Evolutionary conservation across 1,140 invertebrate species (phyloP).

Genomic region (Ectropis grisescens): DNA sequence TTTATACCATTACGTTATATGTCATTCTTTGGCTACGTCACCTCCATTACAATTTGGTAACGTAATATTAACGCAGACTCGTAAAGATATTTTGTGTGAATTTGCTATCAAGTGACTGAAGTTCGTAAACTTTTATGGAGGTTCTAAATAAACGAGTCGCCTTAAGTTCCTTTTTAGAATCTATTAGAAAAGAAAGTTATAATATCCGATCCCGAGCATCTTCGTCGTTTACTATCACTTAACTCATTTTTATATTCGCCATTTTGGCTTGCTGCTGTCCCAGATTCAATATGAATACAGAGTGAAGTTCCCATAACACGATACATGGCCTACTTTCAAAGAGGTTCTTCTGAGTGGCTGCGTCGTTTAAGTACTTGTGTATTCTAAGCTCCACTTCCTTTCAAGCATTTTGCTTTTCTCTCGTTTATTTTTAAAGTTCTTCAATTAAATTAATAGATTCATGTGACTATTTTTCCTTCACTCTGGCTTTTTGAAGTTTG

Average conservation of each 20-base stretch:
- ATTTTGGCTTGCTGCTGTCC: constrained; percentile 37
- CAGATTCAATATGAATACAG: constrained; percentile 45
- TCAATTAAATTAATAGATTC: no score
- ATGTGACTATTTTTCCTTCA: no score
- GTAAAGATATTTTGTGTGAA: constrained; percentile 2
- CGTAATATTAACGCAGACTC: constrained; percentile 8
- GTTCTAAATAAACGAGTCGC: constrained; percentile 6
- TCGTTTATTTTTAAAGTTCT: no score
- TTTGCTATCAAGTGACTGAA: constrained; percentile 6
- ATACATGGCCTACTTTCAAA: constrained; percentile 36
- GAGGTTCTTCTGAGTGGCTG: constrained; percentile 5
- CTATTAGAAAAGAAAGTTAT: constrained; percentile 31
- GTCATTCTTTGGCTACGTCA: no score
- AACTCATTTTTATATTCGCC: constrained; percentile 48
- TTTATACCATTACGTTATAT: no score
- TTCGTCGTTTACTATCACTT: constrained; percentile 47
- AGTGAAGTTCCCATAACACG: constrained; percentile 33
- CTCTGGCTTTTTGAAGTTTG: no score
- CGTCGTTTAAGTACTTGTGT: no score
- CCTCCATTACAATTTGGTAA: no score
- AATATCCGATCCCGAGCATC: constrained; percentile 21
- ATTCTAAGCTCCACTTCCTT: no score
- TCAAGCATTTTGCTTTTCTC: no score
- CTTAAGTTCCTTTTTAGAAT: constrained; percentile 21
- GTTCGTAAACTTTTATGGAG: constrained; percentile 12